Evolutionary conservation across 2,113 vertebrate species (phyloP).

Genomic region (Eptesicus fuscus): DNA sequence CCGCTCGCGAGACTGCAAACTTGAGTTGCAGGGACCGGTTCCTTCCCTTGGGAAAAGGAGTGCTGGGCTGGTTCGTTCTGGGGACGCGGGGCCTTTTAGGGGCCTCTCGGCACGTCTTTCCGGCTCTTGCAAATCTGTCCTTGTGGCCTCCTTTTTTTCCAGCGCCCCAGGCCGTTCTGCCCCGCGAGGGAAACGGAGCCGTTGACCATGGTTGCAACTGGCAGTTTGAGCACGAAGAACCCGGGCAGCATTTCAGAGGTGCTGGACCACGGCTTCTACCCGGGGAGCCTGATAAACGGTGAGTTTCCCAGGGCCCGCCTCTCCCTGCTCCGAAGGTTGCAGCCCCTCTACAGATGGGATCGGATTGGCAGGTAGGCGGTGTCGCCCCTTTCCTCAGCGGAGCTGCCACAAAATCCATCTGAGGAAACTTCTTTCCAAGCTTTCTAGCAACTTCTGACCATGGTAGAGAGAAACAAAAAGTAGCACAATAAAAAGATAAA

Average conservation of each 20-base stretch:
- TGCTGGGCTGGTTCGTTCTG: neutral
- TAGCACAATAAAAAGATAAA: neutral
- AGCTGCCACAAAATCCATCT: neutral
- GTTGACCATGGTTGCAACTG: conserved; percentile 80
- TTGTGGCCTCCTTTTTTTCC: neutral
- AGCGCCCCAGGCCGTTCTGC: conserved; percentile 26
- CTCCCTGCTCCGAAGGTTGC: neutral
- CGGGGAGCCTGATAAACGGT: conserved; percentile 79
- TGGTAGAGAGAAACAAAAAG: neutral
- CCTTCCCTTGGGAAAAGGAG: neutral
- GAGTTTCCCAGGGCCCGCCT: conserved; percentile 67
- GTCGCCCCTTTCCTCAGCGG: neutral
- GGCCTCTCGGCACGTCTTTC: neutral
- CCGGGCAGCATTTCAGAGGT: conserved; percentile 74
- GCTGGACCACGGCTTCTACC: conserved; percentile 74
- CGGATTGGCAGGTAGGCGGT: rapidly evolving
- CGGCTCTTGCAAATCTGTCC: neutral
- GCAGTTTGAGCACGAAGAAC: conserved; percentile 80
- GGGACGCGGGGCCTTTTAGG: neutral
- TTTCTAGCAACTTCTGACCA: neutral
- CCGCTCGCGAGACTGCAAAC: neutral
- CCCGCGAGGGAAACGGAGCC: neutral
- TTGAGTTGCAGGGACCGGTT: neutral
- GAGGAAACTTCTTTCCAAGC: neutral
- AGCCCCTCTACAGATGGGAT: neutral